Conservation (phyloP, 2,797 vertebrate species). For the Muscicapa comitata region DNA sequence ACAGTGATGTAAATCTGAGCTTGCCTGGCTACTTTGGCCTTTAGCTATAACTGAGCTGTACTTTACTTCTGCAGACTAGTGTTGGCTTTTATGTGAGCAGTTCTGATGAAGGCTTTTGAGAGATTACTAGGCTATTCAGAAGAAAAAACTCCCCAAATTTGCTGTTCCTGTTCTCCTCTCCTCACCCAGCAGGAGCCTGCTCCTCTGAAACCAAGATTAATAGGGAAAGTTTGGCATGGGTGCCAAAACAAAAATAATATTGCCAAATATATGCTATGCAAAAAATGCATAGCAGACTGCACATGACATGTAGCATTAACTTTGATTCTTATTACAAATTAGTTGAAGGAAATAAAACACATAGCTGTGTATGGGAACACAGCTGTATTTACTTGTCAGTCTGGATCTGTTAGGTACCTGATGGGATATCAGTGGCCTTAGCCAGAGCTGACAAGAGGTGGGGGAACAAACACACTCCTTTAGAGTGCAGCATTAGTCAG, state of each 20-base stretch:
- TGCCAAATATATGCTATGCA: not conserved
- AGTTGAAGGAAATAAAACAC: not conserved
- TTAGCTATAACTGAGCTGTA: not conserved
- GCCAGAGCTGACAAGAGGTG: not conserved
- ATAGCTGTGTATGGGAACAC: not conserved
- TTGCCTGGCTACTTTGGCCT: conserved; percentile 11
- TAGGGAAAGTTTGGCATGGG: not conserved
- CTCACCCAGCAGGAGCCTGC: not conserved
- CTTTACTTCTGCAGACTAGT: not conserved
- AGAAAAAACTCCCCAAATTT: not conserved
- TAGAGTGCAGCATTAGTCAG: not conserved
- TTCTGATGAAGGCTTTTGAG: not conserved
- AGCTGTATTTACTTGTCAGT: not conserved
- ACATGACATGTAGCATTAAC: not conserved
- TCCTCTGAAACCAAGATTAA: not conserved
- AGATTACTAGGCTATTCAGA: not conserved
- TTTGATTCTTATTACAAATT: not conserved
- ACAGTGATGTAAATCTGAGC: not conserved
- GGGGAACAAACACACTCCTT: not conserved
- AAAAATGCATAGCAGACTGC: not conserved
- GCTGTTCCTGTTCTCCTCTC: not conserved
- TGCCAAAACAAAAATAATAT: not conserved
- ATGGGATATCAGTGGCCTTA: not conserved
- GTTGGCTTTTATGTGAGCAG: not conserved
- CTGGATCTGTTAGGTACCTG: not conserved